Conservation (phyloP, 2,797 vertebrate species). For the Cyclopterus lumpus region DNA sequence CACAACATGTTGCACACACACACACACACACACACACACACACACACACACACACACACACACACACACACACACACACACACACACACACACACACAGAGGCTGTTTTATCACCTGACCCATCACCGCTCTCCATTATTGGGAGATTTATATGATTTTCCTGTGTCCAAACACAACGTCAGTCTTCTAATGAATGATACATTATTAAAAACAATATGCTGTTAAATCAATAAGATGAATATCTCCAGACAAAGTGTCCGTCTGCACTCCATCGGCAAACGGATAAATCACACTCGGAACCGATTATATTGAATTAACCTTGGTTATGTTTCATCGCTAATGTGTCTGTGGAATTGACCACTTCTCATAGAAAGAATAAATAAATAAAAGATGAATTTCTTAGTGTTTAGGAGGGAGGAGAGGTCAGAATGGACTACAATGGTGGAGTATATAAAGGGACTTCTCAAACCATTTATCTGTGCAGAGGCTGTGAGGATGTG, state of each 20-base stretch:
- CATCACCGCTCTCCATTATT: constrained; percentile 37
- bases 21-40: not conserved
- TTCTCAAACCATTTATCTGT: constrained; percentile 9
- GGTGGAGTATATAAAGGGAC: constrained; percentile 23
- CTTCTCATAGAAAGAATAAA: constrained; percentile 14
- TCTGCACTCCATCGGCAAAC: constrained; percentile 48
- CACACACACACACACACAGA: constrained; percentile 10
- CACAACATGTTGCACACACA: not conserved
- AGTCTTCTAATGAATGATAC: constrained; percentile 24
- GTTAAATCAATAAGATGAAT: constrained; percentile 65
- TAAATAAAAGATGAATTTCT: constrained; percentile 43
- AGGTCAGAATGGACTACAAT: constrained; percentile 18
- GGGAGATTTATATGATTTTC: constrained; percentile 56
- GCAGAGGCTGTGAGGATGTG: constrained; percentile 1
- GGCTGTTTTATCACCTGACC: constrained; percentile 38
- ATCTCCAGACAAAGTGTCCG: constrained; percentile 42
- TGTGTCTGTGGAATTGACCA: constrained; percentile 18
- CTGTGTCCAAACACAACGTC: constrained; percentile 32
- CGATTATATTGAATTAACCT: constrained; percentile 63
- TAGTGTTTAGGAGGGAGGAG: not conserved
- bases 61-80: constrained; percentile 3
- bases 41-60: constrained; percentile 5
- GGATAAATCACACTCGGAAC: constrained; percentile 59
- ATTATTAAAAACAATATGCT: constrained; percentile 64
- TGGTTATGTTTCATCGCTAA: constrained; percentile 49